Percentiles rank a stretch among this genome's conserved stretches.
phyloP scores from a whole-genome alignment of 2,888 invertebrate species.

The Willowsia nigromaculata region DNA sequence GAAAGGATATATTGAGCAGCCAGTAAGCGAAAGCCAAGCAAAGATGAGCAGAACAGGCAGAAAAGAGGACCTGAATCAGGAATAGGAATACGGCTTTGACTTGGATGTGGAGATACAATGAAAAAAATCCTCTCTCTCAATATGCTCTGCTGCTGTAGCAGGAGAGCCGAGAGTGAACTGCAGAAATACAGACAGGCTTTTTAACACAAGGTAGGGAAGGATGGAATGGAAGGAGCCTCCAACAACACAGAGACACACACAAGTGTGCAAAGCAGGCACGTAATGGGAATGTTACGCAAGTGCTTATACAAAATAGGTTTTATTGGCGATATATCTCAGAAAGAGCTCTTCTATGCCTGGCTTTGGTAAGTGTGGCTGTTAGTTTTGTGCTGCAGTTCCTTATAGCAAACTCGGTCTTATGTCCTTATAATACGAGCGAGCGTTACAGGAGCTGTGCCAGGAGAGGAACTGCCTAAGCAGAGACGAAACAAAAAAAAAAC shows the following conservation, averaged over 20 bases:
- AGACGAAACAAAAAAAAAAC: background rate
- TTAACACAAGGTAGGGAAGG: conserved; percentile 15
- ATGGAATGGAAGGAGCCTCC: conserved; percentile 56
- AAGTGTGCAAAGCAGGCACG: background rate
- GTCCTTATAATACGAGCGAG: background rate
- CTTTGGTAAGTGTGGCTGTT: background rate
- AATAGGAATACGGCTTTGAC: conserved; percentile 26
- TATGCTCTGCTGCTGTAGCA: background rate
- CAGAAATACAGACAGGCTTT: background rate
- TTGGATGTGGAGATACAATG: conserved; percentile 11
- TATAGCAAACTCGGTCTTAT: conserved; percentile 10
- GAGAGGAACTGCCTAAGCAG: background rate
- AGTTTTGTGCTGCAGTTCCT: background rate
- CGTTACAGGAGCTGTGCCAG: background rate
- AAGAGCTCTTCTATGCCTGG: background rate
- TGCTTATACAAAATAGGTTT: background rate
- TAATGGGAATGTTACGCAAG: conserved; percentile 35
- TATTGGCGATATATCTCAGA: conserved; percentile 21
- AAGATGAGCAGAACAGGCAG: background rate
- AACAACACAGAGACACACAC: background rate
- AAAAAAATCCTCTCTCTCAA: too few relatives aligned
- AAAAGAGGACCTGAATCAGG: conserved; percentile 61
- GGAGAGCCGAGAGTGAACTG: background rate
- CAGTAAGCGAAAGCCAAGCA: background rate
- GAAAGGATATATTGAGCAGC: background rate